A percentile compares a stretch with the other conserved stretches of the same genome.
These are phyloP conservation scores for Sciurus vulgaris DNA, from an alignment of 2,797 vertebrate genomes.

Conservation along the genomic window DNA sequence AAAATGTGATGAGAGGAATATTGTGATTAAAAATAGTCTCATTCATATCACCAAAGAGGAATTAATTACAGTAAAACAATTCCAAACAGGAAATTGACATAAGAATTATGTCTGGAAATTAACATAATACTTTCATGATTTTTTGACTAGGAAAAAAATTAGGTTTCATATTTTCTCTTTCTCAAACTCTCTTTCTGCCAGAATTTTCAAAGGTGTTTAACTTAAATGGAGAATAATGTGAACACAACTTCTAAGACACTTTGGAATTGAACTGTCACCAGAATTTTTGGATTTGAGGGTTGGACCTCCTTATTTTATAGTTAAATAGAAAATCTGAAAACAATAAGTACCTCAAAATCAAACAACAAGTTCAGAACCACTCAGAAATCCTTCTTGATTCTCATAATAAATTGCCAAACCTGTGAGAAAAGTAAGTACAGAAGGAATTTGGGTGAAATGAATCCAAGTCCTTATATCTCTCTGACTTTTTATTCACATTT, in stretches of 20 bases:
- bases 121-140: background rate
- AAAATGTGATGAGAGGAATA: constrained; percentile 33
- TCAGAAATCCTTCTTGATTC: background rate
- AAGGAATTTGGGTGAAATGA: background rate
- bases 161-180: constrained; percentile 11
- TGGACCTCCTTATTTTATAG: constrained; percentile 7
- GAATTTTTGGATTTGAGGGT: background rate
- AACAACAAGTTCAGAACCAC: background rate
- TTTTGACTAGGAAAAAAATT: background rate
- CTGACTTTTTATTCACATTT: constrained; percentile 12
- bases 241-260: background rate
- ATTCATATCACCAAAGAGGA: constrained; percentile 28
- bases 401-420: background rate
- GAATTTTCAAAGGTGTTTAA: constrained; percentile 50
- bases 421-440: background rate
- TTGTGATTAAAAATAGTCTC: constrained; percentile 26
- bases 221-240: constrained; percentile 33
- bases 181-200: background rate
- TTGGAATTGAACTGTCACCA: background rate
- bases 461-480: background rate
- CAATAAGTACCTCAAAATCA: background rate
- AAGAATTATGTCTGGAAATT: constrained; percentile 39
- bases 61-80: constrained; percentile 7
- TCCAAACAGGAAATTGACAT: constrained; percentile 48
- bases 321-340: background rate